phyloP scores from a whole-genome alignment of 1,140 invertebrate genomes.

The Nephotettix cincticeps region DNA sequence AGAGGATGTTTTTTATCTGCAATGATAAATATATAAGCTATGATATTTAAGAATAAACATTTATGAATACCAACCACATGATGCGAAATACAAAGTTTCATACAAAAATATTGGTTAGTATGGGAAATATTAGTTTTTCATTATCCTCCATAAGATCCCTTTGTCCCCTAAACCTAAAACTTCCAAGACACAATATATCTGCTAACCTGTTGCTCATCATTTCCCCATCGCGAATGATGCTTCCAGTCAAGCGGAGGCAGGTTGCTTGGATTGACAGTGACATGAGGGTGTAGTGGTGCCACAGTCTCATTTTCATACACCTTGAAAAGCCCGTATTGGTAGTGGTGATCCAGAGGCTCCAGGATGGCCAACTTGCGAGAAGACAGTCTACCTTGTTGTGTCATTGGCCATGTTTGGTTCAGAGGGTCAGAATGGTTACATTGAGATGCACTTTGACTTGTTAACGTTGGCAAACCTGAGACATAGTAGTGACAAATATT shows the following conservation, averaged over 20 bases:
- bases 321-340: conserved; percentile 19
- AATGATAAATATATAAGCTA: too few relatives aligned
- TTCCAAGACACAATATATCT: too few relatives aligned
- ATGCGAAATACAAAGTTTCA: too few relatives aligned
- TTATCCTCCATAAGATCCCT: too few relatives aligned
- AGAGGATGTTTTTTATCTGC: too few relatives aligned
- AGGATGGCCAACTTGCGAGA: conserved; percentile 5
- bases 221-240: neutral
- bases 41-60: too few relatives aligned
- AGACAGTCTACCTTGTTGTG: neutral
- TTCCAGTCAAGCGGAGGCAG: conserved; percentile 21
- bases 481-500: too few relatives aligned
- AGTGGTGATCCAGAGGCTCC: conserved; percentile 11
- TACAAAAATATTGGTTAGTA: too few relatives aligned
- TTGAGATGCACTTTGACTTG: conserved; percentile 10
- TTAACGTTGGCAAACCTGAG: conserved; percentile 29
- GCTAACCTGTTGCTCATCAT: neutral
- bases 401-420: conserved; percentile 32
- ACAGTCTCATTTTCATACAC: neutral
- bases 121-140: too few relatives aligned
- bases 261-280: conserved; percentile 28
- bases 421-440: neutral
- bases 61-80: too few relatives aligned
- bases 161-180: too few relatives aligned
- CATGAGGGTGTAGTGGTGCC: conserved; percentile 24